These are phyloP conservation scores for Heliocidaris tuberculata DNA, from an alignment of 35 echinoderm and acorn worm species.

Conservation along the genomic window DNA sequence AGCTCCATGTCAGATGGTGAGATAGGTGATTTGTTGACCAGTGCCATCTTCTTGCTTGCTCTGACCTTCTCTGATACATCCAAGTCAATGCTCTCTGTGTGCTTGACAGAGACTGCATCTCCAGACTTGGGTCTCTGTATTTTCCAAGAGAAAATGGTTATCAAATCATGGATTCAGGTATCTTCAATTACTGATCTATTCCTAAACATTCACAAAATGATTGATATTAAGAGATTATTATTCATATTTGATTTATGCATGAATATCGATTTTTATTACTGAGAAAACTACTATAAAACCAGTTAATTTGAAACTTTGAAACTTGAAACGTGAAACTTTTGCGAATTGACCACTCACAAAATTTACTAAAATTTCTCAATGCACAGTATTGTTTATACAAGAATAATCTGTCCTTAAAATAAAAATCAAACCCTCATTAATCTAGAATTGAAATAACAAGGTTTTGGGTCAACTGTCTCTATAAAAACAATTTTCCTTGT, in stretches of 20 bases:
- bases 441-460: not conserved
- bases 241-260: no score
- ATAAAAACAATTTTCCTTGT: not conserved
- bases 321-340: no score
- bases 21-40: conserved; percentile 48
- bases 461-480: not conserved
- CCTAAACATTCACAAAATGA: no score
- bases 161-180: no score
- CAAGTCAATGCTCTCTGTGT: conserved; percentile 30
- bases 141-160: not conserved
- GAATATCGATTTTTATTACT: no score
- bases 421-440: not conserved
- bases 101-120: conserved; percentile 51
- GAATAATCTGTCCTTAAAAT: not conserved
- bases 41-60: conserved; percentile 53
- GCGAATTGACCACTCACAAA: no score
- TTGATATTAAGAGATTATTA: no score
- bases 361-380: no score
- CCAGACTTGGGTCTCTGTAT: conserved; percentile 40
- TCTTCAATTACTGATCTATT: no score
- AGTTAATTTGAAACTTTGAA: no score
- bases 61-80: conserved; percentile 40
- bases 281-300: no score
- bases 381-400: not conserved
- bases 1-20: conserved; percentile 37